Conservation (phyloP, 2,797 vertebrate species). For the Galagoides demidoff region DNA sequence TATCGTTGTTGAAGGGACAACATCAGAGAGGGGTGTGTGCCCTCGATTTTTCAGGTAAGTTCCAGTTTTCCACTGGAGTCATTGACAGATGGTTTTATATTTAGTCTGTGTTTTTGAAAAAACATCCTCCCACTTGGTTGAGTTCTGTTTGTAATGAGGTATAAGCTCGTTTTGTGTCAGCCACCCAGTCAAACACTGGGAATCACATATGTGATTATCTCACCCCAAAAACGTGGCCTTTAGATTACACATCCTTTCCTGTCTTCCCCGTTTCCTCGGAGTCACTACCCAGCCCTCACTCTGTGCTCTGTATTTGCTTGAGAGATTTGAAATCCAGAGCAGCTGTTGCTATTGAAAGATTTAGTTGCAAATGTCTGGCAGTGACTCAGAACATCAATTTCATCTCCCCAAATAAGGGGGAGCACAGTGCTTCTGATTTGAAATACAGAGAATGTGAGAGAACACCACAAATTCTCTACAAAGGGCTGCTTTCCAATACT, state of each 20-base stretch:
- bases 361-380: slow-evolving; percentile 50
- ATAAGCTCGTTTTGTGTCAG: background rate
- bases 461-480: background rate
- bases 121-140: background rate
- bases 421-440: slow-evolving; percentile 8
- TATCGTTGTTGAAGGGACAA: slow-evolving; percentile 95
- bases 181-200: background rate
- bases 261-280: background rate
- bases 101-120: background rate
- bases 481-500: background rate
- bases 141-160: slow-evolving; percentile 14
- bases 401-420: slow-evolving; percentile 13
- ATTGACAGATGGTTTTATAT: background rate
- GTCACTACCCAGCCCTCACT: slow-evolving; percentile 23
- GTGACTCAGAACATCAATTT: slow-evolving; percentile 51
- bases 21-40: slow-evolving; percentile 96
- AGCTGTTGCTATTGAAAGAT: slow-evolving; percentile 54
- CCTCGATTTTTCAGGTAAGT: slow-evolving; percentile 95
- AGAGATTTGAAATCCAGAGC: slow-evolving; percentile 46
- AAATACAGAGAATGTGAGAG: background rate
- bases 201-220: background rate
- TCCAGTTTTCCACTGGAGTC: background rate
- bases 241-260: background rate
- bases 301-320: slow-evolving; percentile 30
- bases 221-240: background rate